Evolutionary conservation across 1,140 invertebrate genomes (phyloP).

Genomic region (Aphidius ervi): DNA sequence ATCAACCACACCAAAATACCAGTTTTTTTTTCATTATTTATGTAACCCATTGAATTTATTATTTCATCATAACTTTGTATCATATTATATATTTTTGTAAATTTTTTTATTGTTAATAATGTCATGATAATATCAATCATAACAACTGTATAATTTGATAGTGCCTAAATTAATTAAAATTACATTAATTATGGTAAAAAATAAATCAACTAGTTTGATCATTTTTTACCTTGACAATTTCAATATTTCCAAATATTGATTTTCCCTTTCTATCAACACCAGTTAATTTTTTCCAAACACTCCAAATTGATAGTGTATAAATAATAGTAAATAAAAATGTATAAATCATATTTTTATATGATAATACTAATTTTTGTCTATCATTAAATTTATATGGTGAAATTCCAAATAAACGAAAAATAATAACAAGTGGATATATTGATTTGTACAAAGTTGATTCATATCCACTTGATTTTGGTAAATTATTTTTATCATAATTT

Average conservation of each 20-base stretch:
- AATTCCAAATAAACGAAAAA: slow-evolving; percentile 37
- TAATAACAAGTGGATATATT: slow-evolving; percentile 35
- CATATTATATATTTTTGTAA: slow-evolving; percentile 37
- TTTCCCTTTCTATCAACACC: not conserved
- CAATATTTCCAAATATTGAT: slow-evolving; percentile 27
- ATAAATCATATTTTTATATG: slow-evolving; percentile 27
- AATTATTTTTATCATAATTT: too few species aligned
- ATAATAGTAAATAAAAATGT: slow-evolving; percentile 9
- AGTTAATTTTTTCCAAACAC: slow-evolving; percentile 19
- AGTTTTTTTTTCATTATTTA: slow-evolving; percentile 29
- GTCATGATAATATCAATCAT: slow-evolving; percentile 26
- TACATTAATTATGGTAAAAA: not conserved
- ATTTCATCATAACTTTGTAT: slow-evolving; percentile 40
- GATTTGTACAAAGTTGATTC: slow-evolving; percentile 39
- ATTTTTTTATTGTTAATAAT: slow-evolving; percentile 23
- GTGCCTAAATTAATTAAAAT: slow-evolving; percentile 28
- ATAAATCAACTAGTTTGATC: slow-evolving; percentile 6
- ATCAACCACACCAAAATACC: slow-evolving; percentile 30
- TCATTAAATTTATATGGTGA: slow-evolving; percentile 39
- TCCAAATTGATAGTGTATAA: slow-evolving; percentile 27
- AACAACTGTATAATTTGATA: slow-evolving; percentile 32
- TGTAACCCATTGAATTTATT: slow-evolving; percentile 30
- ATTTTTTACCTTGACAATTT: slow-evolving; percentile 33
- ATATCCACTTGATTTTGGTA: slow-evolving; percentile 21
- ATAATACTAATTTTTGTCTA: slow-evolving; percentile 31